Evolutionary conservation across 2,113 vertebrate genomes (phyloP).

Genomic region (Tenrec ecaudatus): DNA sequence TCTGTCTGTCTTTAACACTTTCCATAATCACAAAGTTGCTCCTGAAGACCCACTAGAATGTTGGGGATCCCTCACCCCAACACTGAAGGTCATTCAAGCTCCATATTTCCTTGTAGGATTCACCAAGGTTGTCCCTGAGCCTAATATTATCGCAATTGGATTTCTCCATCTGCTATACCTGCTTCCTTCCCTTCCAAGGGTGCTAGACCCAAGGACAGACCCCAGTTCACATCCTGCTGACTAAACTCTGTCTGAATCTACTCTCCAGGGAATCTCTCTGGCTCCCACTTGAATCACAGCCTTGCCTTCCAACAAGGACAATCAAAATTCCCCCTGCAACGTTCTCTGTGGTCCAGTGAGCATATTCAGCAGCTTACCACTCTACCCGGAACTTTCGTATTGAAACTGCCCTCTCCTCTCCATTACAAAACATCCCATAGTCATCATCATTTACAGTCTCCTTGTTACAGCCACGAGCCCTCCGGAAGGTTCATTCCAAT

Average conservation of each 20-base stretch:
- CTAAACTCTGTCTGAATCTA: background rate
- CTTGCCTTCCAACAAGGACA: background rate
- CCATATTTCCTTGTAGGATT: background rate
- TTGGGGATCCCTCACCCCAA: no score
- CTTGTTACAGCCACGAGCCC: constrained; percentile 69
- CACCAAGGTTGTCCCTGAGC: background rate
- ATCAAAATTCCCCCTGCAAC: background rate
- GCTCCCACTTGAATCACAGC: background rate
- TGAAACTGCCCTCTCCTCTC: constrained; percentile 71
- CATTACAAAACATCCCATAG: constrained; percentile 79
- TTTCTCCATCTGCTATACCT: background rate
- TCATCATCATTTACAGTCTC: constrained; percentile 77
- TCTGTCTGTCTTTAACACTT: no score
- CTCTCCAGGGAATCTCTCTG: background rate
- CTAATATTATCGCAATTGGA: background rate
- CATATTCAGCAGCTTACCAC: background rate
- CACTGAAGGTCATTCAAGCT: background rate
- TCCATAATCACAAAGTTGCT: no score
- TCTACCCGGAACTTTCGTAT: constrained; percentile 68
- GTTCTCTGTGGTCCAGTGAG: constrained; percentile 53
- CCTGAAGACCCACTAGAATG: no score
- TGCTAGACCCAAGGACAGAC: background rate
- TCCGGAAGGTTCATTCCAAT: constrained; percentile 80
- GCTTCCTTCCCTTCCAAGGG: background rate
- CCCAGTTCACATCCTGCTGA: background rate